Evolutionary conservation across 2,888 invertebrate genomes (phyloP).

Genomic region (Amphimallon solstitiale): DNA sequence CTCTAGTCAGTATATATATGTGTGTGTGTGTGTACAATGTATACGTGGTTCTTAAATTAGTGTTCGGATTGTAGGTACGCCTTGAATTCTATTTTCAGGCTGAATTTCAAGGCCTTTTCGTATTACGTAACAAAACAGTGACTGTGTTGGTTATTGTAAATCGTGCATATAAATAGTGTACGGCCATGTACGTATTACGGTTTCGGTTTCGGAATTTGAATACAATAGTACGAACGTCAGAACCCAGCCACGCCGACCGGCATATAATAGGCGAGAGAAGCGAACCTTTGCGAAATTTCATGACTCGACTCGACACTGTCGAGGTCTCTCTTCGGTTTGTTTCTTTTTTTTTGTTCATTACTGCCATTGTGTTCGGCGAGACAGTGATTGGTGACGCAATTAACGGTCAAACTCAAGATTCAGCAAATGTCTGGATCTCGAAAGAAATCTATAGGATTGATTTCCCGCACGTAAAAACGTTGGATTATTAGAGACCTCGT

Average conservation of each 20-base stretch:
- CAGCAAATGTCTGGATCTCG: no score
- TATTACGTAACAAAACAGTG: constrained; percentile 3
- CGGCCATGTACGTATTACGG: background rate
- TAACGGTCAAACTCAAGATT: constrained; percentile 1
- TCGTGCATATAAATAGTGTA: constrained; percentile 6
- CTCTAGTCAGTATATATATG: no score
- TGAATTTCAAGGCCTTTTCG: constrained; percentile 16
- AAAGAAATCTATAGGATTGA: no score
- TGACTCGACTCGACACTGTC: background rate
- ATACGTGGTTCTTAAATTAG: no score
- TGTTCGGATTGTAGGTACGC: background rate
- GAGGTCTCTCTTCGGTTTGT: background rate
- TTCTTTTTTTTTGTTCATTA: constrained; percentile 20
- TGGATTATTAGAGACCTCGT: no score
- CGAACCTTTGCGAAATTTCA: constrained; percentile 2
- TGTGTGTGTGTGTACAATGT: no score
- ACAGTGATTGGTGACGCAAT: constrained; percentile 26
- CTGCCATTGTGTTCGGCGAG: constrained; percentile 19
- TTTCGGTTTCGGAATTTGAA: background rate
- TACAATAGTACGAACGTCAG: constrained; percentile 8
- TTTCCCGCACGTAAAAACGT: no score
- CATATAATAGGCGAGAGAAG: background rate
- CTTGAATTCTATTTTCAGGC: constrained; percentile 11
- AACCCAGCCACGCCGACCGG: background rate
- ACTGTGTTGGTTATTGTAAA: constrained; percentile 1